phyloP scores from a whole-genome alignment of 2,113 vertebrate genomes.

The Aramus guarauna region DNA sequence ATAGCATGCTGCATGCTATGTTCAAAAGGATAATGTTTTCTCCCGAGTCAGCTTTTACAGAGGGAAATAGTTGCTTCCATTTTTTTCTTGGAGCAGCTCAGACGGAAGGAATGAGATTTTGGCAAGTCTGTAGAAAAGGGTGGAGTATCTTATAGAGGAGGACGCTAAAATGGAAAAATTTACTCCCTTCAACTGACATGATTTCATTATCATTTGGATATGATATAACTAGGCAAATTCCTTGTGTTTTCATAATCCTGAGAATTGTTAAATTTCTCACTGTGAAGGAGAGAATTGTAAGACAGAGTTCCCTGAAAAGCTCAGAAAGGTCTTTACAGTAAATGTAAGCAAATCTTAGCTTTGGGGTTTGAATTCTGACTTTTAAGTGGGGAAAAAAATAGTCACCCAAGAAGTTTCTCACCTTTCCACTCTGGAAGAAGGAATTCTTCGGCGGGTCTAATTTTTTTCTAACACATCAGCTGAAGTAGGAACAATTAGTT shows the following conservation, averaged over 20 bases:
- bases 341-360: neutral
- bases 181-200: neutral
- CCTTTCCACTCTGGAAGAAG: neutral
- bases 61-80: neutral
- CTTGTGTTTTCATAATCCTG: neutral
- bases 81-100: conserved; percentile 1
- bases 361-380: neutral
- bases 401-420: neutral
- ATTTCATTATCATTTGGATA: conserved; percentile 30
- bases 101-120: conserved; percentile 29
- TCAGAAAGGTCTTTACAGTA: neutral
- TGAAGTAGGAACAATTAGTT: neutral
- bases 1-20: neutral
- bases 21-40: neutral
- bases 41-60: conserved; percentile 1
- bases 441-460: neutral
- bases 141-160: neutral
- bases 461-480: neutral
- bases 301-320: neutral
- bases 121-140: conserved; percentile 11
- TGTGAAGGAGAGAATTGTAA: neutral
- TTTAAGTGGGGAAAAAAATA: fast-evolving
- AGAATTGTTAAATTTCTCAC: neutral
- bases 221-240: neutral
- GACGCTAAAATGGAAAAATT: neutral